These are phyloP conservation scores for Drosophila planitibia DNA, from an alignment of 2,888 invertebrate genomes.

Conservation along the genomic window DNA sequence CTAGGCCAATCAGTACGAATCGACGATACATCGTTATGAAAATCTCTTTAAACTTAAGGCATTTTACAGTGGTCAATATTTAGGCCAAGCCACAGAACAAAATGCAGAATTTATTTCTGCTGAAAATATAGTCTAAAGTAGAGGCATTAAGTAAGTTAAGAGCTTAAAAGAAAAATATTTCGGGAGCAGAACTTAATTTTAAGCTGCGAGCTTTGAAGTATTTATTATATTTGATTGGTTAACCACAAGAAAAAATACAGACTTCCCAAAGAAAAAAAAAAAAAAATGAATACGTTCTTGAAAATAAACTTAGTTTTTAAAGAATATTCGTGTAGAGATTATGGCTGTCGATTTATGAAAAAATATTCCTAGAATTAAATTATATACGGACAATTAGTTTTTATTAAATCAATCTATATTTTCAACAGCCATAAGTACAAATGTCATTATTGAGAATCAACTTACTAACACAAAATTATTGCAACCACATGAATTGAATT, in stretches of 20 bases:
- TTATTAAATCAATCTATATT: not conserved
- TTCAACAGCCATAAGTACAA: not conserved
- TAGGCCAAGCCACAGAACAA: not conserved
- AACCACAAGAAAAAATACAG: not conserved
- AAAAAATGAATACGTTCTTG: not conserved
- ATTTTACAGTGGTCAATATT: not conserved
- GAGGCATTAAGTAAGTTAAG: not conserved
- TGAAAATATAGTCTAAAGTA: not conserved
- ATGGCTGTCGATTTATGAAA: not conserved
- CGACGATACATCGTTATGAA: conserved; percentile 14
- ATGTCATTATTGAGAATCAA: not conserved
- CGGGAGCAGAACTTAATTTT: not conserved
- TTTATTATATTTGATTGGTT: not conserved
- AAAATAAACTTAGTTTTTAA: not conserved
- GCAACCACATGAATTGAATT: conserved; percentile 17
- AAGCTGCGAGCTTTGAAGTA: not conserved
- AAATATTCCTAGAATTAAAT: not conserved
- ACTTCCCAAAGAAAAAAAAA: not conserved
- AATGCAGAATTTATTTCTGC: not conserved
- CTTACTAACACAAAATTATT: not conserved
- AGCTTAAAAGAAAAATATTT: not conserved
- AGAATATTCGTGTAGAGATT: not conserved
- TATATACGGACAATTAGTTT: not conserved
- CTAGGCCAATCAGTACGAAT: conserved; percentile 32
- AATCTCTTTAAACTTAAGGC: conserved; percentile 18